These are phyloP conservation scores for Hirtodrosophila cameraria DNA, from an alignment of 2,888 invertebrate genomes.

Conservation along the genomic window DNA sequence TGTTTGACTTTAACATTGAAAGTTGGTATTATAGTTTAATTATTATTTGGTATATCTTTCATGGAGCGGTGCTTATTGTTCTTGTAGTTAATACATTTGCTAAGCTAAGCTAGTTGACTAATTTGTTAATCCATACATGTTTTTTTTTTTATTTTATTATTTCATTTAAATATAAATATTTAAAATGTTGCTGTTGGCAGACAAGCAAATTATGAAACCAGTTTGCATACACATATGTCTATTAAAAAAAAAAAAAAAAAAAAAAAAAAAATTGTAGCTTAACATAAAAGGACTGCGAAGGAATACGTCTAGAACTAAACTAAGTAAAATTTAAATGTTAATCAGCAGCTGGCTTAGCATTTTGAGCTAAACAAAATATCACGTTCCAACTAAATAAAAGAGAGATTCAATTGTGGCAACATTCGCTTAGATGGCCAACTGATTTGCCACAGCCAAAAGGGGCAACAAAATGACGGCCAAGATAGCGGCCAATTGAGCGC, in stretches of 20 bases:
- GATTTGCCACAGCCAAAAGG: conserved; percentile 46
- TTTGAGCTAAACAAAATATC: conserved; percentile 69
- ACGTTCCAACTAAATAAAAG: conserved; percentile 75
- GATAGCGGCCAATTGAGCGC: conserved; percentile 47
- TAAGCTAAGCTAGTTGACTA: conserved; percentile 34
- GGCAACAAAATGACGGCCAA: conserved; percentile 55
- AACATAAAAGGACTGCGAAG: conserved; percentile 10
- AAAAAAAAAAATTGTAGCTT: conserved; percentile 16
- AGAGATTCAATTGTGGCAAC: conserved; percentile 18
- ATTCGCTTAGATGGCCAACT: conserved; percentile 50
- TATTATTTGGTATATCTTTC: conserved; percentile 15
- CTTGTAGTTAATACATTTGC: conserved; percentile 14
- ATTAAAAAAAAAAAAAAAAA: conserved; percentile 21
- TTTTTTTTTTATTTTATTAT: conserved; percentile 8
- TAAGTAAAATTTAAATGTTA: conserved; percentile 49
- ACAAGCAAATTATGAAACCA: conserved; percentile 31
- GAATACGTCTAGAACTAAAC: conserved; percentile 45
- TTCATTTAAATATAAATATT: conserved; percentile 16
- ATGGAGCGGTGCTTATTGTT: conserved; percentile 24
- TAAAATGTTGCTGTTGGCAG: conserved; percentile 14
- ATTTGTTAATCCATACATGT: conserved; percentile 9
- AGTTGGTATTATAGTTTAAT: conserved; percentile 26
- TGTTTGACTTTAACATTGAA: conserved; percentile 52
- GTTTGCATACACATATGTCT: conserved; percentile 19
- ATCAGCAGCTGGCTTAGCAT: conserved; percentile 57